Conservation (phyloP, 2,797 vertebrate species). For the Apodemus agrarius region DNA sequence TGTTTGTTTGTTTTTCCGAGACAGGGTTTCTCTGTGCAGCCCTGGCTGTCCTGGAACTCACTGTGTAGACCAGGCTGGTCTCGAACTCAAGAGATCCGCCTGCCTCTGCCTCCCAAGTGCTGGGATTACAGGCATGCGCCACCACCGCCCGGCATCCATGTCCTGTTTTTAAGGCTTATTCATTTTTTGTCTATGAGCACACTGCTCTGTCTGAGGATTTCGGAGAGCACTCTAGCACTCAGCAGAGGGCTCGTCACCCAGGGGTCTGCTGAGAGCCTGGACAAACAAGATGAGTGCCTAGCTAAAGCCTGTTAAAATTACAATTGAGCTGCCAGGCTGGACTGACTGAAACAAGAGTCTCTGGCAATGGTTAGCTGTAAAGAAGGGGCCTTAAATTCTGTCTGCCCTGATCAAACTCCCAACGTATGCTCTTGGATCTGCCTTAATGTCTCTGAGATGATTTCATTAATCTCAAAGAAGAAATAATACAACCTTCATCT, state of each 20-base stretch:
- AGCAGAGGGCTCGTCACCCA: background rate
- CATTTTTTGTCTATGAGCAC: too few relatives aligned
- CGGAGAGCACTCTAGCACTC: constrained; percentile 32
- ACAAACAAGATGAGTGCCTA: background rate
- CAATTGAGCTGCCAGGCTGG: constrained; percentile 5
- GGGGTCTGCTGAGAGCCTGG: constrained; percentile 35
- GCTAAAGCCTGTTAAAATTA: constrained; percentile 21
- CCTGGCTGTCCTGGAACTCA: too few relatives aligned
- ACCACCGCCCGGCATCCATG: too few relatives aligned
- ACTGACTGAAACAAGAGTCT: background rate
- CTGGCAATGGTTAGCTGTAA: constrained; percentile 24
- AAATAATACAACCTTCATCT: background rate
- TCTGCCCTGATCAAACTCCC: background rate
- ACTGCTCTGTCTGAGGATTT: constrained; percentile 21
- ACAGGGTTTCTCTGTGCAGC: too few relatives aligned
- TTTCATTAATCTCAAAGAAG: constrained; percentile 24
- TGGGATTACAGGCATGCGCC: too few relatives aligned
- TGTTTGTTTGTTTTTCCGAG: too few relatives aligned
- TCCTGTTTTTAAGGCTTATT: too few relatives aligned
- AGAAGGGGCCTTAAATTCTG: background rate
- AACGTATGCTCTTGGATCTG: background rate
- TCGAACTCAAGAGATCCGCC: too few relatives aligned
- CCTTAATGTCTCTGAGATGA: background rate
- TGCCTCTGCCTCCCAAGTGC: too few relatives aligned
- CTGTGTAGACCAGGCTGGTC: too few relatives aligned